phyloP scores from a whole-genome alignment of 2,113 vertebrate genomes.

The Platichthys stellatus region DNA sequence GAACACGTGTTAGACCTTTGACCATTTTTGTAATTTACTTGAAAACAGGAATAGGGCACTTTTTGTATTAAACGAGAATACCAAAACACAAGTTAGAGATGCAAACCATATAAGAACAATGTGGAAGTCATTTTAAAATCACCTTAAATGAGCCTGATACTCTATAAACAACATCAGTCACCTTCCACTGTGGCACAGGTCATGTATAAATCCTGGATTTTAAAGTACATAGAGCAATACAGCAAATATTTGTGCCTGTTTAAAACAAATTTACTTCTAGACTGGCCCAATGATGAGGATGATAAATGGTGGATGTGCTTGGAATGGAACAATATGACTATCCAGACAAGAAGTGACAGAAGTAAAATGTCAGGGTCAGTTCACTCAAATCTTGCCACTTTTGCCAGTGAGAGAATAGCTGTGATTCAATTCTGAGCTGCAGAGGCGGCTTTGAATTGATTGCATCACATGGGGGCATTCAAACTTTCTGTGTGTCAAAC shows the following conservation, averaged over 20 bases:
- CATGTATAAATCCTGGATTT: constrained; percentile 17
- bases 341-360: neutral
- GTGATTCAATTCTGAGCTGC: too few relatives aligned
- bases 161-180: neutral
- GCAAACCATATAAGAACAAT: constrained; percentile 24
- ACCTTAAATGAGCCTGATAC: neutral
- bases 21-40: neutral
- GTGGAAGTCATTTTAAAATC: constrained; percentile 44
- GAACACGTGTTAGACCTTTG: constrained; percentile 28
- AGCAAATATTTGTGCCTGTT: constrained; percentile 1
- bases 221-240: neutral
- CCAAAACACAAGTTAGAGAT: constrained; percentile 20
- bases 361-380: neutral
- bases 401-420: neutral
- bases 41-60: constrained; percentile 14
- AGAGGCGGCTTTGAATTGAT: too few relatives aligned
- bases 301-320: constrained; percentile 7
- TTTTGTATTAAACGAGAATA: constrained; percentile 7
- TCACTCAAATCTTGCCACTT: constrained; percentile 14
- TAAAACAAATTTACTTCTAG: constrained; percentile 5
- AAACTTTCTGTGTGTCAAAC: too few relatives aligned
- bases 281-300: constrained; percentile 2
- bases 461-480: too few relatives aligned
- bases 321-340: constrained; percentile 29
- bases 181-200: constrained; percentile 18